These are phyloP conservation scores for Cuculus canorus DNA, from an alignment of 2,797 vertebrate species.

Conservation along the genomic window DNA sequence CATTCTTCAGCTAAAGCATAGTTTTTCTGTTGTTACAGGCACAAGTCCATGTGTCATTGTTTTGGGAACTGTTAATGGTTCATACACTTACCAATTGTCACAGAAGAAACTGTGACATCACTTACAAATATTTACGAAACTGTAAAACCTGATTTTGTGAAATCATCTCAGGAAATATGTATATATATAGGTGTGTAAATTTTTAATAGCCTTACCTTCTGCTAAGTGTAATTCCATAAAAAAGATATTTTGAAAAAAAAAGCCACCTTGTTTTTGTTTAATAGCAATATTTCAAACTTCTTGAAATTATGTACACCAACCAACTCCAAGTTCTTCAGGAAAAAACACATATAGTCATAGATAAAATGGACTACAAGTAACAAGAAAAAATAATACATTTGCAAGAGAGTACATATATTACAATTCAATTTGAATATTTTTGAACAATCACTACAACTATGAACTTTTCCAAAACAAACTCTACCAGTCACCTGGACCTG, in stretches of 20 bases:
- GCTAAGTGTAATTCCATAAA: not conserved
- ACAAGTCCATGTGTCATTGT: not conserved
- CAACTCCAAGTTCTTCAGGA: not conserved
- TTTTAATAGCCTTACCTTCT: not conserved
- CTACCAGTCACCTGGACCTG: not conserved
- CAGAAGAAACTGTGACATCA: not conserved
- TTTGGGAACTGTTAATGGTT: not conserved
- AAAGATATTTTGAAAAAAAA: not conserved
- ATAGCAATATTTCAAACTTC: not conserved
- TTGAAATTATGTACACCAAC: not conserved
- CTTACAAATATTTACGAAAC: not conserved
- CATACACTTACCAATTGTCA: fast-evolving
- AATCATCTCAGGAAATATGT: not conserved
- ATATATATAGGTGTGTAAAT: fast-evolving
- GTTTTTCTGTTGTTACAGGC: not conserved
- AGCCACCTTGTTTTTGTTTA: not conserved
- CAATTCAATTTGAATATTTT: not conserved
- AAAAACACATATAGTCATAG: not conserved
- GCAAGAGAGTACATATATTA: not conserved
- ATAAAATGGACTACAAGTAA: not conserved
- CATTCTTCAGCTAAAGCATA: not conserved
- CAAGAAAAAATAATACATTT: not conserved
- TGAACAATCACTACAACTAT: not conserved
- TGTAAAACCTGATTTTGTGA: not conserved
- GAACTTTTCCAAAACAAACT: not conserved